A percentile compares a stretch with the other conserved stretches of the same genome.
phyloP scores from a whole-genome alignment of 2,888 invertebrate genomes.

The Aspidiotus destructor region DNA sequence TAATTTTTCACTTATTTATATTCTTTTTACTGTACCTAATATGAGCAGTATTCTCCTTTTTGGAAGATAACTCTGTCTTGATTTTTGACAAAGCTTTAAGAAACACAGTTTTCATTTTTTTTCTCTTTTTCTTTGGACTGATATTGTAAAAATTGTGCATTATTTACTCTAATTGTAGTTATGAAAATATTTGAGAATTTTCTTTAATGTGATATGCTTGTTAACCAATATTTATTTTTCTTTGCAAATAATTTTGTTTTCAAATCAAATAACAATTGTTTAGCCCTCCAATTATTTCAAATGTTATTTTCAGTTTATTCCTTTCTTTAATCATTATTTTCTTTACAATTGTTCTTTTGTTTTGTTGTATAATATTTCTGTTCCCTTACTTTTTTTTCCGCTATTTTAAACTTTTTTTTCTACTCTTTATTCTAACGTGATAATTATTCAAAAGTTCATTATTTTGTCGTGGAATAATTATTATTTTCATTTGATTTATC shows the following conservation, averaged over 20 bases:
- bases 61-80: not conserved
- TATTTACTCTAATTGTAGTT: conserved; percentile 11
- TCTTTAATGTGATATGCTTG: conserved; percentile 31
- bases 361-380: too few species aligned
- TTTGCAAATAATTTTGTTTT: not conserved
- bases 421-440: too few species aligned
- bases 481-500: too few species aligned
- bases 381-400: too few species aligned
- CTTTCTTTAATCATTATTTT: too few species aligned
- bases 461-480: too few species aligned
- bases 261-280: too few species aligned
- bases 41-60: not conserved
- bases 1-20: not conserved
- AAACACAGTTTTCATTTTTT: not conserved
- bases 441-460: too few species aligned
- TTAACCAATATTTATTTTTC: conserved; percentile 24
- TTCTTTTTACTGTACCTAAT: not conserved
- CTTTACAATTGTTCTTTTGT: too few species aligned
- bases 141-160: conserved; percentile 18
- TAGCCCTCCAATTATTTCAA: too few species aligned
- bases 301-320: too few species aligned
- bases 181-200: conserved; percentile 23
- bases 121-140: conserved; percentile 21
- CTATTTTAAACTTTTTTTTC: too few species aligned
- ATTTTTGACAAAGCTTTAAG: not conserved